Conservation (phyloP, 2,888 invertebrate species). For the Phytoseiulus persimilis region DNA sequence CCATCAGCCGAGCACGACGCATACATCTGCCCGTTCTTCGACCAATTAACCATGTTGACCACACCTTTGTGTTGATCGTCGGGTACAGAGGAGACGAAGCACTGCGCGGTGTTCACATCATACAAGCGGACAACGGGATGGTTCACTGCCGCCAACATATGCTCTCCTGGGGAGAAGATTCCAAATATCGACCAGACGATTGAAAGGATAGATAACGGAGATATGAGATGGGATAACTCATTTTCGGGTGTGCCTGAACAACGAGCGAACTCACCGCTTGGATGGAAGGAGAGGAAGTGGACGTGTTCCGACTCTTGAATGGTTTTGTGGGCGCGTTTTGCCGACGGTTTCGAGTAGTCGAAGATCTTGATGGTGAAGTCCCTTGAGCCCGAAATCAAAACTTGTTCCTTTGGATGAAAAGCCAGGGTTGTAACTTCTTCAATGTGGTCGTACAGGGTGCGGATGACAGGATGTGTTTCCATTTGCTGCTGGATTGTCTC, state of each 20-base stretch:
- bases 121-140: slow-evolving; percentile 68
- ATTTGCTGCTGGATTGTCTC: slow-evolving; percentile 58
- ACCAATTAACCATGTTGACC: slow-evolving; percentile 50
- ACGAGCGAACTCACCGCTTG: slow-evolving; percentile 70
- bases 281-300: slow-evolving; percentile 83
- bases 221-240: no score
- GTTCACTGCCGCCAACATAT: slow-evolving; percentile 29
- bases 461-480: slow-evolving; percentile 91
- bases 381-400: slow-evolving; percentile 84
- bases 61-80: slow-evolving; percentile 54
- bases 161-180: slow-evolving; percentile 6
- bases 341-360: slow-evolving; percentile 95
- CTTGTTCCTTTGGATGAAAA: slow-evolving; percentile 87
- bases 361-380: slow-evolving; percentile 92
- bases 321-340: slow-evolving; percentile 92
- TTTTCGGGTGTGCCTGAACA: no score
- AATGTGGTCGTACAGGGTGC: slow-evolving; percentile 92
- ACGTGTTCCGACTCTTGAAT: slow-evolving; percentile 92
- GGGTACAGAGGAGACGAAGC: slow-evolving; percentile 84
- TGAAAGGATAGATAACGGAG: no score
- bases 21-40: slow-evolving; percentile 26
- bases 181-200: slow-evolving; percentile 8
- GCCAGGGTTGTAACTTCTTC: slow-evolving; percentile 94
- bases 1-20: slow-evolving; percentile 27
- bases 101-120: slow-evolving; percentile 88